A percentile compares a stretch with the other conserved stretches of the same genome.
phyloP scores from a whole-genome alignment of 2,797 vertebrate genomes.

The Picus viridis region DNA sequence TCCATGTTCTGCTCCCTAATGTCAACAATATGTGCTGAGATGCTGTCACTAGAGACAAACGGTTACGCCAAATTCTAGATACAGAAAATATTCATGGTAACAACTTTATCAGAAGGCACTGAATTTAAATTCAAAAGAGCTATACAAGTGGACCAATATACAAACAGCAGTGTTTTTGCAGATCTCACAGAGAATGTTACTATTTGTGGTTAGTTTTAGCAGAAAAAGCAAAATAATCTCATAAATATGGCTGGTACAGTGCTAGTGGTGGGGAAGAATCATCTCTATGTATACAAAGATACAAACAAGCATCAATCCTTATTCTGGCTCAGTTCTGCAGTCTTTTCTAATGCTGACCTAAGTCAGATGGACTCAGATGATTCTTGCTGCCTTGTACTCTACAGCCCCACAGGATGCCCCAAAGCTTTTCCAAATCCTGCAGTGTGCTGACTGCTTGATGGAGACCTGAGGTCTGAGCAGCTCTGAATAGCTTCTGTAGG shows the following conservation, averaged over 20 bases:
- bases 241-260: background rate
- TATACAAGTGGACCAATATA: background rate
- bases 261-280: background rate
- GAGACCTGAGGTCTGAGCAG: background rate
- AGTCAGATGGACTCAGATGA: background rate
- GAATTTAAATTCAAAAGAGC: background rate
- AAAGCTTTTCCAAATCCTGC: background rate
- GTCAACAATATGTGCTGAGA: background rate
- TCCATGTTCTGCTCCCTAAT: background rate
- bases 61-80: background rate
- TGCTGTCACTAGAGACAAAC: background rate
- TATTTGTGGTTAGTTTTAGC: background rate
- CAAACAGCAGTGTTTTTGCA: background rate
- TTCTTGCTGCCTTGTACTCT: rapidly evolving
- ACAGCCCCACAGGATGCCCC: background rate
- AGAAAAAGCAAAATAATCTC: background rate
- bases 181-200: background rate
- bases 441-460: background rate
- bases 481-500: background rate
- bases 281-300: background rate
- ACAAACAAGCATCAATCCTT: background rate
- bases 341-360: background rate
- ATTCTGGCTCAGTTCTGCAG: background rate
- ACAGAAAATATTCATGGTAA: background rate
- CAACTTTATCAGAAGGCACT: background rate